Conservation (phyloP, 2,888 invertebrate species). For the Pterostichus niger region DNA sequence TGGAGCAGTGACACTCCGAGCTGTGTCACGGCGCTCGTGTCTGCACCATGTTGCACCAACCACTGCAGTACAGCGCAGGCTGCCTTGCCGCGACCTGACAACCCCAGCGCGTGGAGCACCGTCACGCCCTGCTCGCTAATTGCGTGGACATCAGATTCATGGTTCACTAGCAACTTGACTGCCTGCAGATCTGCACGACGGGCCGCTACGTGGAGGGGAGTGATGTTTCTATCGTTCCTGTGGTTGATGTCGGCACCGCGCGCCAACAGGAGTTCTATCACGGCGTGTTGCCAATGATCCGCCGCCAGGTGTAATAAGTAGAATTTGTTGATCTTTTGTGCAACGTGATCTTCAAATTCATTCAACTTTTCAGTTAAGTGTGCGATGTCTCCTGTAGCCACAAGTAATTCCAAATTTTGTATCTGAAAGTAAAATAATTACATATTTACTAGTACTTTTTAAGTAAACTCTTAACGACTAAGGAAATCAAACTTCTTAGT, state of each 20-base stretch:
- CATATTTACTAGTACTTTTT: no score
- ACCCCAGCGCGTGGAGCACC: background rate
- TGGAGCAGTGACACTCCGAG: background rate
- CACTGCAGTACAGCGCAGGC: background rate
- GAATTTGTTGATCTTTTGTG: no score
- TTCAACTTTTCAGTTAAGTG: no score
- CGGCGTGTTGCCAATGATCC: background rate
- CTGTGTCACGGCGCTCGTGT: background rate
- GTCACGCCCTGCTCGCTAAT: background rate
- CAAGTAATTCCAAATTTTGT: no score
- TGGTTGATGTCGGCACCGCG: background rate
- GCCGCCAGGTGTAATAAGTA: background rate
- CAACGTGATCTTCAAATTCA: no score
- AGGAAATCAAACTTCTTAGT: no score
- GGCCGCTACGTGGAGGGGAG: background rate
- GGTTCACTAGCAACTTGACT: background rate
- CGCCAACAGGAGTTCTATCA: background rate
- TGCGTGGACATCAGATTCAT: background rate
- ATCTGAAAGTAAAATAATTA: no score
- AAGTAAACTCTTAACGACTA: no score
- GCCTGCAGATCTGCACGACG: background rate
- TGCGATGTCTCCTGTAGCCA: no score
- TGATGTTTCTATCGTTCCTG: background rate
- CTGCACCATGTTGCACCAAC: background rate
- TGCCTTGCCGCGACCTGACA: background rate